Conservation (phyloP, 2,888 invertebrate genomes). For the Leptinotarsa juncta region DNA sequence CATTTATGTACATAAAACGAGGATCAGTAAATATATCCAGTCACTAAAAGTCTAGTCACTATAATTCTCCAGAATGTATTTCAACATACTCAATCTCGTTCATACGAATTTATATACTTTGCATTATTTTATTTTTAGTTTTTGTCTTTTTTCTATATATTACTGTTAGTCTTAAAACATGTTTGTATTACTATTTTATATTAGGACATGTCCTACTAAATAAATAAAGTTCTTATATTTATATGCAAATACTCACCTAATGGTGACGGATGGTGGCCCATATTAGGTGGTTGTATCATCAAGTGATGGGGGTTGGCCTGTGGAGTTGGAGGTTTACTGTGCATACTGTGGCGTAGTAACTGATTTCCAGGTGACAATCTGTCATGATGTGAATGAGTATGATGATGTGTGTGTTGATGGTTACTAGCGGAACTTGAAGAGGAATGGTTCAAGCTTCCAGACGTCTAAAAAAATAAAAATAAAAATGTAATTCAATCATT, state of each 20-base stretch:
- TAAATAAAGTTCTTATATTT: no score
- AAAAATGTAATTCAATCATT: not conserved
- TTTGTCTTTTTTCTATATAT: no score
- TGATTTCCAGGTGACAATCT: constrained; percentile 70
- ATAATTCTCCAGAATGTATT: no score
- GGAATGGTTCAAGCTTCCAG: constrained; percentile 68
- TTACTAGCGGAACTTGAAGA: constrained; percentile 58
- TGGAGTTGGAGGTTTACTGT: constrained; percentile 54
- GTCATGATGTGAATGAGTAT: constrained; percentile 74
- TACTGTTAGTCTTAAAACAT: no score
- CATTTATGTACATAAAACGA: no score
- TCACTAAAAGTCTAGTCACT: no score
- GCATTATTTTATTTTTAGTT: no score
- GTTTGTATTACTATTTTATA: no score
- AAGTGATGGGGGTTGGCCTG: constrained; percentile 68
- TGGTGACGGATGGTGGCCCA: constrained; percentile 70
- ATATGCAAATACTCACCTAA: constrained; percentile 60
- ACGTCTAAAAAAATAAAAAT: constrained; percentile 37
- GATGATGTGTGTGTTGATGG: constrained; percentile 77
- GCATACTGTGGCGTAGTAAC: constrained; percentile 69
- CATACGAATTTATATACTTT: no score
- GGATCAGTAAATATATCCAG: no score
- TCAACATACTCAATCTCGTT: no score
- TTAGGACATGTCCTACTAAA: no score
- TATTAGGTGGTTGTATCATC: constrained; percentile 75